A percentile compares a stretch with the other conserved stretches of the same genome.
These are phyloP conservation scores for Semotilus atromaculatus DNA, from an alignment of 2,797 vertebrate genomes.

Conservation along the genomic window DNA sequence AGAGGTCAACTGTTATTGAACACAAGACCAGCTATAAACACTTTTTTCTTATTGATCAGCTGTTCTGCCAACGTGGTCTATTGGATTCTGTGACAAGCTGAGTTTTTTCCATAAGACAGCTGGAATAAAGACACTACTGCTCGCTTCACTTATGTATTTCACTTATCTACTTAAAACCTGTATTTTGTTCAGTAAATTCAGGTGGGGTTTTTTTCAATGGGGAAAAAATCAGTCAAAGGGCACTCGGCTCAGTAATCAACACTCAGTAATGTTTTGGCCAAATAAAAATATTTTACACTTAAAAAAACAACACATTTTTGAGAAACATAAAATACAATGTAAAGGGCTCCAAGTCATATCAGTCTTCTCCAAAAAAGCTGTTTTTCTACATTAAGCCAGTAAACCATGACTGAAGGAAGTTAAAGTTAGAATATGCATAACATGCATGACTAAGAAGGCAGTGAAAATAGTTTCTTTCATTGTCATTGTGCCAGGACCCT, in stretches of 20 bases:
- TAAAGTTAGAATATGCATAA: neutral
- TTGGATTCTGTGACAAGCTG: constrained; percentile 23
- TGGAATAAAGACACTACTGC: constrained; percentile 3
- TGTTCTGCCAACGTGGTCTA: constrained; percentile 3
- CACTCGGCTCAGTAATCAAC: no score
- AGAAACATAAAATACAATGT: neutral
- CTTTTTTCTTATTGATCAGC: constrained; percentile 40
- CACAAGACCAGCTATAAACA: constrained; percentile 24
- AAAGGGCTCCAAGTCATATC: neutral
- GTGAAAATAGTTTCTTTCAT: neutral
- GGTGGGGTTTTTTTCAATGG: no score
- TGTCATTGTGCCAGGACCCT: neutral
- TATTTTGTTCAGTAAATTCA: neutral
- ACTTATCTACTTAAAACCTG: no score
- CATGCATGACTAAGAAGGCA: neutral
- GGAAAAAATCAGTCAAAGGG: no score
- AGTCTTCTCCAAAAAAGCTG: neutral
- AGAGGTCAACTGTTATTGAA: constrained; percentile 36
- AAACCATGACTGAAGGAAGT: neutral
- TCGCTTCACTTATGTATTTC: neutral
- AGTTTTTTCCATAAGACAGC: constrained; percentile 29
- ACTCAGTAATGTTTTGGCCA: neutral
- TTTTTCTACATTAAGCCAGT: neutral
- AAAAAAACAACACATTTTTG: neutral
- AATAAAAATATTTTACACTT: neutral